A percentile compares a stretch with the other conserved stretches of the same genome.
These are phyloP conservation scores for Cottus gobio DNA, from an alignment of 2,113 vertebrate species.

Conservation along the genomic window DNA sequence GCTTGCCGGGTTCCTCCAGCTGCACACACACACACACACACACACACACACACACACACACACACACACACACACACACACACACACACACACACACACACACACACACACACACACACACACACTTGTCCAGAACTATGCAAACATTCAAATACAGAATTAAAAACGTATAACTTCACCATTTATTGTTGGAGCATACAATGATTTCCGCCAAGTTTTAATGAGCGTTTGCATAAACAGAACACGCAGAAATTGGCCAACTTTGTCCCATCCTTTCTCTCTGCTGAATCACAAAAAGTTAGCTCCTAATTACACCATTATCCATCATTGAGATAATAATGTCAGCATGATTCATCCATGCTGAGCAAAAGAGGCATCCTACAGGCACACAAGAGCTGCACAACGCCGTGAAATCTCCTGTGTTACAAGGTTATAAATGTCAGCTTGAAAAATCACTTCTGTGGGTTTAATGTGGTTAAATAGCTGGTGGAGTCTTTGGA, in stretches of 20 bases:
- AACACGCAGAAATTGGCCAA: neutral
- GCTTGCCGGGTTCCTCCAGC: constrained; percentile 16
- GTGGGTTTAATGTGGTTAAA: constrained; percentile 53
- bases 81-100: neutral
- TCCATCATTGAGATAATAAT: constrained; percentile 5
- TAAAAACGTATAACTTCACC: neutral
- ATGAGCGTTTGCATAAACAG: neutral
- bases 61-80: neutral
- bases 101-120: neutral
- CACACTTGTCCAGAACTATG: neutral
- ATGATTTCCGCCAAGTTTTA: neutral
- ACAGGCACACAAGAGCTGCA: neutral
- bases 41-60: neutral
- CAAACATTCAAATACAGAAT: neutral
- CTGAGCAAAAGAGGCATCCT: neutral
- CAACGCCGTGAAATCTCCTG: neutral
- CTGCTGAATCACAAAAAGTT: constrained; percentile 13
- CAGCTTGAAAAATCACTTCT: constrained; percentile 53
- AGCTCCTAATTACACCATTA: neutral
- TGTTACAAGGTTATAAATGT: constrained; percentile 38
- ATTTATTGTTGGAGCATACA: neutral
- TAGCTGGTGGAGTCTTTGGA: constrained; percentile 26
- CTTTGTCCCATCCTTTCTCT: neutral
- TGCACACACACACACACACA: neutral
- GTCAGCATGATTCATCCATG: constrained; percentile 2